A percentile compares a stretch with the other conserved stretches of the same genome.
Conservation (phyloP, 1,140 invertebrate genomes). For the Drosophila navojoa region DNA sequence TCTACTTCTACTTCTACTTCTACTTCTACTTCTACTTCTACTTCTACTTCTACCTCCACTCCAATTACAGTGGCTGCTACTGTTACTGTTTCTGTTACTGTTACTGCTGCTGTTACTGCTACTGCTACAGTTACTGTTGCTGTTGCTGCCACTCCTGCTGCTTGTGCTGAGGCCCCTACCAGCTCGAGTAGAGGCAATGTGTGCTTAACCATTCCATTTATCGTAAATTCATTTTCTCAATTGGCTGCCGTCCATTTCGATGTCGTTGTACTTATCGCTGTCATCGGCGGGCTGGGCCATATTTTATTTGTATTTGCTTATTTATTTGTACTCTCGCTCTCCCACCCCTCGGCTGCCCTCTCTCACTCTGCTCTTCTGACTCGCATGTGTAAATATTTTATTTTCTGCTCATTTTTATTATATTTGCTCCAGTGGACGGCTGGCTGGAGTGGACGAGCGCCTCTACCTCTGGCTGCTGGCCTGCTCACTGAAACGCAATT, state of each 20-base stretch:
- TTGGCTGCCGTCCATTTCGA: conserved; percentile 64
- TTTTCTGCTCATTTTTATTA: conserved; percentile 81
- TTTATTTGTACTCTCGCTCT: conserved; percentile 41
- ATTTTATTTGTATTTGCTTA: conserved; percentile 80
- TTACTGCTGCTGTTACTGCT: neutral
- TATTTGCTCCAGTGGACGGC: conserved; percentile 52
- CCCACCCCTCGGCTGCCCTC: neutral
- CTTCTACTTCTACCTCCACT: neutral
- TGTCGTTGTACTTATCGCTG: conserved; percentile 41
- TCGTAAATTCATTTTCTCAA: conserved; percentile 82
- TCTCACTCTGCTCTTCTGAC: neutral
- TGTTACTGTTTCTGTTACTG: neutral
- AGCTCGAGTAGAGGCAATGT: conserved; percentile 43
- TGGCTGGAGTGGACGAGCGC: neutral
- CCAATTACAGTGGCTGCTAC: neutral
- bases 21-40: neutral
- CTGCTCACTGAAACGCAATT: conserved; percentile 52
- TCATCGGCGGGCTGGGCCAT: conserved; percentile 45
- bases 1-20: too few species aligned
- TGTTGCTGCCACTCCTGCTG: neutral
- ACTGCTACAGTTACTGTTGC: neutral
- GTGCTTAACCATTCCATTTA: conserved; percentile 76
- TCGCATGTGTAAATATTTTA: conserved; percentile 80
- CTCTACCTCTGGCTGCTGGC: conserved; percentile 4
- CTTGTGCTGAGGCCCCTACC: neutral